A percentile compares a stretch with the other conserved stretches of the same genome.
Evolutionary conservation across 2,888 invertebrate species (phyloP).

Genomic region (Amphipyra tragopoginis): DNA sequence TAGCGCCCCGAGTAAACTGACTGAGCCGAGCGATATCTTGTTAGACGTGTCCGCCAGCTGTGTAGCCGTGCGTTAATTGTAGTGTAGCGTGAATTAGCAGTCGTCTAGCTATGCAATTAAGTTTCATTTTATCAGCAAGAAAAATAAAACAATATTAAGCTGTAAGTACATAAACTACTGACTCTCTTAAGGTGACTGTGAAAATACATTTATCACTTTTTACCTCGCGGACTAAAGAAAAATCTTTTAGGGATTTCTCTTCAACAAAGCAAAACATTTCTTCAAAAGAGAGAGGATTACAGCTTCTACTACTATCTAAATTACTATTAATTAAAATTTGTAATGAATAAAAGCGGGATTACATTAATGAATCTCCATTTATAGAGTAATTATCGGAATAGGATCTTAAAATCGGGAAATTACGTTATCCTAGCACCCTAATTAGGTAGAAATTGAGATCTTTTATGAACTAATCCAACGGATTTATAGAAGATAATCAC

Average conservation of each 20-base stretch:
- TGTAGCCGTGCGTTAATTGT: no score
- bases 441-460: slow-evolving; percentile 43
- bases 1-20: no score
- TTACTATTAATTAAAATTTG: slow-evolving; percentile 33
- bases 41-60: no score
- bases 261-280: not conserved
- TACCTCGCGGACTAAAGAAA: no score
- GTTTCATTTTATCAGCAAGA: no score
- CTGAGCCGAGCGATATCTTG: no score
- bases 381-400: slow-evolving; percentile 32
- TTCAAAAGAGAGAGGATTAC: not conserved
- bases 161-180: no score
- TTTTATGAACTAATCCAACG: slow-evolving; percentile 35
- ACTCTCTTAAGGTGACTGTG: no score
- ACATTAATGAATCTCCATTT: slow-evolving; percentile 35
- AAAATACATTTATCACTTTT: not conserved
- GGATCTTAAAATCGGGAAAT: slow-evolving; percentile 32
- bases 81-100: no score
- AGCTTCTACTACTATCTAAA: slow-evolving; percentile 16
- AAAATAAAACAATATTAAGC: no score
- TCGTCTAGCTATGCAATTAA: no score
- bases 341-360: slow-evolving; percentile 21
- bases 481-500: slow-evolving; percentile 43
- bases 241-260: no score
- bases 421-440: slow-evolving; percentile 20